These are phyloP conservation scores for Drosophila azteca DNA, from an alignment of 1,140 invertebrate species.

Conservation along the genomic window DNA sequence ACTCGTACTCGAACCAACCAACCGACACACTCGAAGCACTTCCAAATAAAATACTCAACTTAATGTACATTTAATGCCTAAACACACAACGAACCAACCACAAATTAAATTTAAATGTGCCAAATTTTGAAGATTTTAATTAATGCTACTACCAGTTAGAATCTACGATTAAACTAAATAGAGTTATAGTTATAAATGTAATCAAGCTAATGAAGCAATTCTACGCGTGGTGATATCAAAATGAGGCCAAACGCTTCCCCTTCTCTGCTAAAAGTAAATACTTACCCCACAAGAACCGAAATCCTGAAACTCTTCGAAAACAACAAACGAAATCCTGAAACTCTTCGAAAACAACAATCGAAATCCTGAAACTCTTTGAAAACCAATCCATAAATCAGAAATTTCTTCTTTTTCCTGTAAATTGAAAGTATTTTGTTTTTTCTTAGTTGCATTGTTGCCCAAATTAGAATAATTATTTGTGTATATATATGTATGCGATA, in stretches of 20 bases:
- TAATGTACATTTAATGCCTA: slow-evolving; percentile 51
- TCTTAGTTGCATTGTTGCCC: slow-evolving; percentile 52
- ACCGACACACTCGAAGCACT: slow-evolving; percentile 49
- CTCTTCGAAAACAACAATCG: too few relatives aligned
- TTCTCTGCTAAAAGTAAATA: slow-evolving; percentile 52
- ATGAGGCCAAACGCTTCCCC: slow-evolving; percentile 80
- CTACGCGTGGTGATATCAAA: slow-evolving; percentile 75
- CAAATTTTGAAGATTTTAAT: slow-evolving; percentile 68
- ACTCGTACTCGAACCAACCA: slow-evolving; percentile 16
- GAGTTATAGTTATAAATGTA: slow-evolving; percentile 50
- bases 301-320: too few relatives aligned
- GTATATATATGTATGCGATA: slow-evolving; percentile 13
- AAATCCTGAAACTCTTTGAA: too few relatives aligned
- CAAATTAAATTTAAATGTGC: slow-evolving; percentile 81
- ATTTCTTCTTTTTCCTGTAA: slow-evolving; percentile 52
- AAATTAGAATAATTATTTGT: slow-evolving; percentile 60
- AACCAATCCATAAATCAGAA: slow-evolving; percentile 5
- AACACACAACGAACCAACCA: slow-evolving; percentile 39
- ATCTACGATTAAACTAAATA: slow-evolving; percentile 35
- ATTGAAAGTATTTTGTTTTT: slow-evolving; percentile 68
- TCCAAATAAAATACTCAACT: slow-evolving; percentile 75
- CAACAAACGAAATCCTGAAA: too few relatives aligned
- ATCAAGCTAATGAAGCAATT: slow-evolving; percentile 74
- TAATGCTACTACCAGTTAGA: slow-evolving; percentile 40
- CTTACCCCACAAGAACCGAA: too few relatives aligned